phyloP scores from a whole-genome alignment of 2,888 invertebrate genomes.

The Pseudococcus jackbeardsleyi region DNA sequence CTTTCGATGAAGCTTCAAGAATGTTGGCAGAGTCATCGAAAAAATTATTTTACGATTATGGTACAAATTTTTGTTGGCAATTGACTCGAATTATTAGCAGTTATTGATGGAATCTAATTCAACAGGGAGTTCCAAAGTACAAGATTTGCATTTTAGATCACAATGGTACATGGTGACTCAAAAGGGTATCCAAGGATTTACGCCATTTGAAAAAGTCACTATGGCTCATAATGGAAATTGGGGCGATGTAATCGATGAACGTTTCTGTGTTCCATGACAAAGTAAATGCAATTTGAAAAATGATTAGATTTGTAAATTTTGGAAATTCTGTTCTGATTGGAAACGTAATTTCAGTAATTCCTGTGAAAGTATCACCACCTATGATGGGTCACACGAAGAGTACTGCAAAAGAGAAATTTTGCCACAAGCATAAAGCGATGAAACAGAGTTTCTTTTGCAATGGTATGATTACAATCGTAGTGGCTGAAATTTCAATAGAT shows the following conservation, averaged over 20 bases:
- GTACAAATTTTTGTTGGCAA: conserved; percentile 67
- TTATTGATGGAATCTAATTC: background rate
- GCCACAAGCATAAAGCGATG: conserved; percentile 2
- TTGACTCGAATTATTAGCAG: background rate
- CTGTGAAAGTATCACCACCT: conserved; percentile 55
- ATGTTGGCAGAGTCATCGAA: conserved; percentile 72
- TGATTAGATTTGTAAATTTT: background rate
- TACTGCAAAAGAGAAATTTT: conserved; percentile 43
- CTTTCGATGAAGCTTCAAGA: conserved; percentile 74
- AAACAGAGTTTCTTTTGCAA: conserved; percentile 48
- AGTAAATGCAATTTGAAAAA: conserved; percentile 67
- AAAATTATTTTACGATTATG: conserved; percentile 72
- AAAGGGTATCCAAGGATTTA: conserved; percentile 73
- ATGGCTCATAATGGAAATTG: conserved; percentile 68
- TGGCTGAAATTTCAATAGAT: background rate
- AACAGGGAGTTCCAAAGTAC: conserved; percentile 71
- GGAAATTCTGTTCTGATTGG: background rate
- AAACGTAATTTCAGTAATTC: conserved; percentile 30
- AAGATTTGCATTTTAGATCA: conserved; percentile 73
- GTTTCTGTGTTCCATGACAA: conserved; percentile 71
- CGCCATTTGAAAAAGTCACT: conserved; percentile 71
- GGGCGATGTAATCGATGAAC: conserved; percentile 70
- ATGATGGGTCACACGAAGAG: conserved; percentile 26
- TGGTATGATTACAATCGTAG: conserved; percentile 65
- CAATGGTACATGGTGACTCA: conserved; percentile 74